phyloP scores from a whole-genome alignment of 1,140 invertebrate species.

The Papilio polytes region DNA sequence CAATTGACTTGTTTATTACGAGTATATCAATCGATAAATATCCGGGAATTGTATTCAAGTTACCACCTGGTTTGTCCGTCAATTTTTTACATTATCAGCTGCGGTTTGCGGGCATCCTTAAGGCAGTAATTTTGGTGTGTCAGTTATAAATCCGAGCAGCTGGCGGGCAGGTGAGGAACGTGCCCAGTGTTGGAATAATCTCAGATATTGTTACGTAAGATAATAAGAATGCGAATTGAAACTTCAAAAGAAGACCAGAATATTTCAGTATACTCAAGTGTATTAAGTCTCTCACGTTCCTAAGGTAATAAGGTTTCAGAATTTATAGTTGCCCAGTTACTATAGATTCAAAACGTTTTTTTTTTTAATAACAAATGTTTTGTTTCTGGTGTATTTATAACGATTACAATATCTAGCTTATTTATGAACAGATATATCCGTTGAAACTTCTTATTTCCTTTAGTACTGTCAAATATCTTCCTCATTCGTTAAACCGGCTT shows the following conservation, averaged over 20 bases:
- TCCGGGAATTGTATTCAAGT: slow-evolving; percentile 25
- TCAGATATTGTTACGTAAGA: slow-evolving; percentile 5
- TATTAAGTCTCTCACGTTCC: not conserved
- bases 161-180: slow-evolving; percentile 75
- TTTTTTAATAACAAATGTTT: not conserved
- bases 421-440: no score
- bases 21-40: slow-evolving; percentile 1
- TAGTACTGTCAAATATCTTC: not conserved
- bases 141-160: slow-evolving; percentile 74
- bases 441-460: no score
- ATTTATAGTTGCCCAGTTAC: not conserved
- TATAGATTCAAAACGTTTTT: not conserved
- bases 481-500: slow-evolving; percentile 12
- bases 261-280: not conserved
- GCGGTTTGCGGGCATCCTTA: slow-evolving; percentile 53
- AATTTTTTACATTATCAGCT: slow-evolving; percentile 55
- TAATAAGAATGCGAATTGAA: not conserved
- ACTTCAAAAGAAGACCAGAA: not conserved
- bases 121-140: slow-evolving; percentile 65
- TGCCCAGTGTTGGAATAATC: slow-evolving; percentile 49
- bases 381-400: no score
- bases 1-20: not conserved
- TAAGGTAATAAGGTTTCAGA: not conserved
- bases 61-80: slow-evolving; percentile 42
- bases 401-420: no score